A percentile compares a stretch with the other conserved stretches of the same genome.
Conservation (phyloP, 2,888 invertebrate genomes). For the Bellardia bayeri region DNA sequence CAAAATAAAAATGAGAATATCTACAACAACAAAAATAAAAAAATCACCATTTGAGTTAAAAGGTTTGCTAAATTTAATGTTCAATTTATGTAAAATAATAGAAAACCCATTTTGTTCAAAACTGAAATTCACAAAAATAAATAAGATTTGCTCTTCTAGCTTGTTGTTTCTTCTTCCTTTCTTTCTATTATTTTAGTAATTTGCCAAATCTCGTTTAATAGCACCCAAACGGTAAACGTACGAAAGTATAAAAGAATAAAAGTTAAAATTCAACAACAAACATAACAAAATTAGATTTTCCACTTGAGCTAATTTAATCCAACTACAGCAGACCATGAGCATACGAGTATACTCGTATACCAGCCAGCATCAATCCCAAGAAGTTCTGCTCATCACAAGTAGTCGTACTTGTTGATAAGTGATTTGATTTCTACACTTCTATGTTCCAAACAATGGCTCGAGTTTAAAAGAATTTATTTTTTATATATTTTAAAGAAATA, state of each 20-base stretch:
- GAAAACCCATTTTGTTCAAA: constrained; percentile 38
- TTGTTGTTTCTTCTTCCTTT: not conserved
- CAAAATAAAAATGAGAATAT: not conserved
- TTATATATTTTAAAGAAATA: not conserved
- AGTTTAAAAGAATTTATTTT: constrained; percentile 13
- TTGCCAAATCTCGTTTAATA: constrained; percentile 19
- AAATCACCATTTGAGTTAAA: constrained; percentile 21
- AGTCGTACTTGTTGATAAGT: constrained; percentile 47
- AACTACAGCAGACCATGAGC: constrained; percentile 27
- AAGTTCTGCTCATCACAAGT: constrained; percentile 3
- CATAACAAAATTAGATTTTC: constrained; percentile 62
- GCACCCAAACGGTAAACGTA: not conserved
- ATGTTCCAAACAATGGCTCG: not conserved
- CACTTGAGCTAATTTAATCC: constrained; percentile 69
- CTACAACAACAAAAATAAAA: not conserved
- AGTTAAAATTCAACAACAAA: constrained; percentile 34
- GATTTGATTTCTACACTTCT: constrained; percentile 34
- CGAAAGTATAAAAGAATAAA: constrained; percentile 7
- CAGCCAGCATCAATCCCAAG: not conserved
- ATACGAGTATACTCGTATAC: not conserved
- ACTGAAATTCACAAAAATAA: constrained; percentile 18
- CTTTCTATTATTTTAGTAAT: constrained; percentile 44
- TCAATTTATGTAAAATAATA: constrained; percentile 61
- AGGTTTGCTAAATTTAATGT: constrained; percentile 54
- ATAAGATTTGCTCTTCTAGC: not conserved